phyloP scores from a whole-genome alignment of 2,797 vertebrate genomes.

The Muraenolepis orangiensis region DNA sequence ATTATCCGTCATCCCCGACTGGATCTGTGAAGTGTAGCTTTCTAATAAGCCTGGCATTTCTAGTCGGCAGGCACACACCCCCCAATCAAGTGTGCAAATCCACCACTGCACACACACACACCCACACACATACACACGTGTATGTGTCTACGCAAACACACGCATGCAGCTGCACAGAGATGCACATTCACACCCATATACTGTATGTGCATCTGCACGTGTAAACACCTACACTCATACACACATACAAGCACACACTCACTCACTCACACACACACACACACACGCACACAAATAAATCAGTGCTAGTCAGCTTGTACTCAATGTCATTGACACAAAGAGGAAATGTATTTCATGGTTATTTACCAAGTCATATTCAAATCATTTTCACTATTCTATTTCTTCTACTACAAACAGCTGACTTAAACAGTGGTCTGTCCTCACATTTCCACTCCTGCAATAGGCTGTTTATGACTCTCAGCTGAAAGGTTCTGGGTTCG shows the following conservation, averaged over 20 bases:
- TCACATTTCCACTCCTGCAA: no score
- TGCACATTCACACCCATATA: not conserved
- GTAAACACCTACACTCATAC: not conserved
- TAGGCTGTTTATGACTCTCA: no score
- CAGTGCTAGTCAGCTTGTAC: no score
- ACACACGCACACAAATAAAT: not conserved
- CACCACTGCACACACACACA: not conserved
- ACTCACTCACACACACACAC: not conserved
- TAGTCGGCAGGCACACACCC: conserved; percentile 6
- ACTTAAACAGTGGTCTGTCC: no score
- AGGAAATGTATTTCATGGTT: not conserved
- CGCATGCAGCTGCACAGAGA: not conserved
- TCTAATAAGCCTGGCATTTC: conserved; percentile 34
- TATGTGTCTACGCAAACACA: not conserved
- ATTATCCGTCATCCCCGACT: conserved; percentile 32
- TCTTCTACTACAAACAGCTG: no score
- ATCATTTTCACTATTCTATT: not conserved
- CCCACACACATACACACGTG: not conserved
- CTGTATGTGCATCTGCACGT: no score
- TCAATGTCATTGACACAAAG: not conserved
- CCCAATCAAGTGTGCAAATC: conserved; percentile 1
- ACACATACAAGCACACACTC: not conserved
- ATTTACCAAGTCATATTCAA: not conserved
- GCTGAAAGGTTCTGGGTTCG: no score
- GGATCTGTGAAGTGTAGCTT: conserved; percentile 39